Percentiles rank a stretch among this genome's conserved stretches.
phyloP scores from a whole-genome alignment of 2,797 vertebrate genomes.

The Enteromius paludinosus region DNA sequence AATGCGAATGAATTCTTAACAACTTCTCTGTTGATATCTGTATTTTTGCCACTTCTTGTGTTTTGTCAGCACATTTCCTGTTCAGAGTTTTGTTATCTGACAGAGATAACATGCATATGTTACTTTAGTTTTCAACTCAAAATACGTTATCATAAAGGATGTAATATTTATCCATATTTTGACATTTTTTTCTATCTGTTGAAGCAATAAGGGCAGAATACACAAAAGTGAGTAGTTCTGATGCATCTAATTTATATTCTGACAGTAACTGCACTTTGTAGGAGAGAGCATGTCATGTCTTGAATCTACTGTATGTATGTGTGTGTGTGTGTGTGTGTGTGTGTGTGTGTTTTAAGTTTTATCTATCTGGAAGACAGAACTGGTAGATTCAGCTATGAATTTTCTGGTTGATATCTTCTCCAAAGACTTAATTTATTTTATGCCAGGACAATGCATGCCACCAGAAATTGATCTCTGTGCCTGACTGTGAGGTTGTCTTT shows the following conservation, averaged over 20 bases:
- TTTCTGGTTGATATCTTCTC: conserved; percentile 29
- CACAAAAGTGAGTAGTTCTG: background rate
- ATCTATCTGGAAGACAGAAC: background rate
- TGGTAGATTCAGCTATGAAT: background rate
- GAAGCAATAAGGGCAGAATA: background rate
- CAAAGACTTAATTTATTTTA: conserved; percentile 44
- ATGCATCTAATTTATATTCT: background rate
- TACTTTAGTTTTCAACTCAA: background rate
- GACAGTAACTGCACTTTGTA: conserved; percentile 15
- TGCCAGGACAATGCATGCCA: conserved; percentile 45
- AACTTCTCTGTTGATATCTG: background rate
- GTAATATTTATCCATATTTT: background rate
- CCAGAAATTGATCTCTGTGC: conserved; percentile 60
- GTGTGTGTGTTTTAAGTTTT: background rate
- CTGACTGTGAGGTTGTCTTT: conserved; percentile 62
- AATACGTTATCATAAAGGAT: conserved; percentile 2
- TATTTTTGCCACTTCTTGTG: background rate
- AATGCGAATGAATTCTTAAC: background rate
- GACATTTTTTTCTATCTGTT: background rate
- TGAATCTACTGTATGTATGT: conserved; percentile 4
- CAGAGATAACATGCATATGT: background rate
- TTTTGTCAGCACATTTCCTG: conserved; percentile 5
- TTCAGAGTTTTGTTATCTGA: background rate
- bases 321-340: conserved; percentile 8
- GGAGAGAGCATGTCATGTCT: conserved; percentile 4